phyloP scores from a whole-genome alignment of 2,888 invertebrate species.

The Amphipyra berbera region DNA sequence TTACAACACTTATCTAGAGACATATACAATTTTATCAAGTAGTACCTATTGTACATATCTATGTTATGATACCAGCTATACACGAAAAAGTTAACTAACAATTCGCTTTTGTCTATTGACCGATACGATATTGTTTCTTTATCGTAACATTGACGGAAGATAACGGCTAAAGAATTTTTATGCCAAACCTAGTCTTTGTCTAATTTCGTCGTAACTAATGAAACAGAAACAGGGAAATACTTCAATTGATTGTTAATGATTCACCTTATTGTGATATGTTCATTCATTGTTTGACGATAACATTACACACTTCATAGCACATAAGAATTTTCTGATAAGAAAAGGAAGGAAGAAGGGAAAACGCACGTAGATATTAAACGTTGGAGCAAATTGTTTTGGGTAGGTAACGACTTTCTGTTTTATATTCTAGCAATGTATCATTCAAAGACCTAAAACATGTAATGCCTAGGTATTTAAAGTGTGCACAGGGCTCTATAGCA shows the following conservation, averaged over 20 bases:
- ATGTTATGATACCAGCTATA: constrained; percentile 34
- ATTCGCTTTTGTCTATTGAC: constrained; percentile 34
- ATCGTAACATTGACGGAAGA: constrained; percentile 31
- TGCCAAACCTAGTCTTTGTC: not conserved
- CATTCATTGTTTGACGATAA: constrained; percentile 38
- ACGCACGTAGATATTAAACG: not conserved
- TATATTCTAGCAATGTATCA: too few relatives aligned
- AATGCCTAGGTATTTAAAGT: too few relatives aligned
- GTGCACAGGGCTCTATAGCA: too few relatives aligned
- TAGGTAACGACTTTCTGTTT: too few relatives aligned
- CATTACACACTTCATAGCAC: constrained; percentile 26
- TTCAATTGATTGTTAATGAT: constrained; percentile 36
- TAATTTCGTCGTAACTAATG: not conserved
- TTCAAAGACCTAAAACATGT: too few relatives aligned
- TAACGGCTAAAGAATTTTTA: constrained; percentile 17
- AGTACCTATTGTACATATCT: constrained; percentile 11
- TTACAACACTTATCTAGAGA: constrained; percentile 29
- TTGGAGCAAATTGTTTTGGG: too few relatives aligned
- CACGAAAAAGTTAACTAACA: constrained; percentile 47
- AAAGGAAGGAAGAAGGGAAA: constrained; percentile 35
- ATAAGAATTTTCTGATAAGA: constrained; percentile 47
- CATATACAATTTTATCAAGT: constrained; percentile 47
- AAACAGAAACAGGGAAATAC: constrained; percentile 10
- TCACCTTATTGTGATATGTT: constrained; percentile 35
- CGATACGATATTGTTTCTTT: constrained; percentile 42